Conservation (phyloP, 2,113 vertebrate species). For the Pteronura brasiliensis region DNA sequence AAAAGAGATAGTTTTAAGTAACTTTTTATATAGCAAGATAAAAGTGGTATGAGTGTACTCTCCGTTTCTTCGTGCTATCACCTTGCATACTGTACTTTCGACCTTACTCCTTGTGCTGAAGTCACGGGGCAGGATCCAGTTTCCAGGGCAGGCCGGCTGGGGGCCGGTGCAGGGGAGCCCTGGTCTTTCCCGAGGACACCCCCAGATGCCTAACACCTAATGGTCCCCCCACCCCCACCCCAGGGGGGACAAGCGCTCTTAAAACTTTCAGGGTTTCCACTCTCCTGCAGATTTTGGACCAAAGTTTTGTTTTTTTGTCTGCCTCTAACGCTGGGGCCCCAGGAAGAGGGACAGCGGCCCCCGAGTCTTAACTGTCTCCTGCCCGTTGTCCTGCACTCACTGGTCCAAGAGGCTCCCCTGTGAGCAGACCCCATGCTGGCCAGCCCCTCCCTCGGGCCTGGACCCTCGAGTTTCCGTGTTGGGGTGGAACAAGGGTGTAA, state of each 20-base stretch:
- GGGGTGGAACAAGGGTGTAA: slow-evolving; percentile 85
- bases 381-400: slow-evolving; percentile 45
- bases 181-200: background rate
- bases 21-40: slow-evolving; percentile 85
- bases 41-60: slow-evolving; percentile 74
- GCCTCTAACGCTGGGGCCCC: slow-evolving; percentile 69
- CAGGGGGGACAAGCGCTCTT: slow-evolving; percentile 70
- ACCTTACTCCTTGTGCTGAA: slow-evolving; percentile 72
- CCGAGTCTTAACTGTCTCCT: slow-evolving; percentile 76
- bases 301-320: slow-evolving; percentile 82
- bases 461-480: slow-evolving; percentile 78
- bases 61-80: slow-evolving; percentile 80
- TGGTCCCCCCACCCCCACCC: slow-evolving; percentile 55
- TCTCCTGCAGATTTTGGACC: slow-evolving; percentile 86
- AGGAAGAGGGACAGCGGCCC: slow-evolving; percentile 65
- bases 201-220: slow-evolving; percentile 76
- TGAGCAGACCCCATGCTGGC: background rate
- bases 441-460: background rate
- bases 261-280: slow-evolving; percentile 80
- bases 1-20: slow-evolving; percentile 85
- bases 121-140: slow-evolving; percentile 78
- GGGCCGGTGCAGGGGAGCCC: background rate
- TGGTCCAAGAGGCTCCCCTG: slow-evolving; percentile 39
- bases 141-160: slow-evolving; percentile 62
- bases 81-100: slow-evolving; percentile 81